Evolutionary conservation across 92 coral and sea anemone species (phyloP).

Genomic region (Epizoanthus scotinus): DNA sequence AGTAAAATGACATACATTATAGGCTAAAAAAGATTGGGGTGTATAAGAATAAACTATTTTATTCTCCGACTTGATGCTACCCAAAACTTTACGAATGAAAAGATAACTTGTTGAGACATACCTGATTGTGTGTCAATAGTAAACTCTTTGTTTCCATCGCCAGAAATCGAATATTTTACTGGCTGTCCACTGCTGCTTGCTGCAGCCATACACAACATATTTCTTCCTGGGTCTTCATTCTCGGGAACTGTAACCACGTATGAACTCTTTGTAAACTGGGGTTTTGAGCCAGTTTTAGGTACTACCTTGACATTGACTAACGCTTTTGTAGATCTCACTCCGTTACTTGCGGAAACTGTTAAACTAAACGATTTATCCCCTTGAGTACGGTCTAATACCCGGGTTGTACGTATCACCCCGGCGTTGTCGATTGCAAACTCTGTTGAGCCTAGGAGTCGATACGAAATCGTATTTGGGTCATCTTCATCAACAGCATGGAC

Average conservation of each 20-base stretch:
- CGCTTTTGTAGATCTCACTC: slow-evolving; percentile 50
- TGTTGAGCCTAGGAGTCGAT: slow-evolving; percentile 39
- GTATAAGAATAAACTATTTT: no score
- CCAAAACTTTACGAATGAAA: background rate
- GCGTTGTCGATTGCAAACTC: slow-evolving; percentile 57
- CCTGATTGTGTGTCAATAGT: slow-evolving; percentile 61
- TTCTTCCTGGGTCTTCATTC: slow-evolving; percentile 61
- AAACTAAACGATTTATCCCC: slow-evolving; percentile 55
- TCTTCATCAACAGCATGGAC: slow-evolving; percentile 75
- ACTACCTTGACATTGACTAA: slow-evolving; percentile 55
- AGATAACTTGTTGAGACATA: slow-evolving; percentile 30
- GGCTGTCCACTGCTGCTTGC: slow-evolving; percentile 52
- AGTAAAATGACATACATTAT: no score
- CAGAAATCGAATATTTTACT: slow-evolving; percentile 60
- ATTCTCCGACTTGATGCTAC: no score
- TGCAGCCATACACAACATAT: slow-evolving; percentile 82
- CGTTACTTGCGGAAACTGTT: slow-evolving; percentile 48
- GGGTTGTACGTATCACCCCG: slow-evolving; percentile 70
- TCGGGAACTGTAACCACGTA: slow-evolving; percentile 63
- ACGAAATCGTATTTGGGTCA: slow-evolving; percentile 39
- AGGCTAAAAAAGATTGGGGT: no score
- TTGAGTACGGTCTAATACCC: slow-evolving; percentile 35
- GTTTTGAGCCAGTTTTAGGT: slow-evolving; percentile 39
- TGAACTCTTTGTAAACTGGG: slow-evolving; percentile 47
- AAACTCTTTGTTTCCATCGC: slow-evolving; percentile 55